Evolutionary conservation across 1,140 invertebrate species (phyloP).

Genomic region (Euschistus heros): DNA sequence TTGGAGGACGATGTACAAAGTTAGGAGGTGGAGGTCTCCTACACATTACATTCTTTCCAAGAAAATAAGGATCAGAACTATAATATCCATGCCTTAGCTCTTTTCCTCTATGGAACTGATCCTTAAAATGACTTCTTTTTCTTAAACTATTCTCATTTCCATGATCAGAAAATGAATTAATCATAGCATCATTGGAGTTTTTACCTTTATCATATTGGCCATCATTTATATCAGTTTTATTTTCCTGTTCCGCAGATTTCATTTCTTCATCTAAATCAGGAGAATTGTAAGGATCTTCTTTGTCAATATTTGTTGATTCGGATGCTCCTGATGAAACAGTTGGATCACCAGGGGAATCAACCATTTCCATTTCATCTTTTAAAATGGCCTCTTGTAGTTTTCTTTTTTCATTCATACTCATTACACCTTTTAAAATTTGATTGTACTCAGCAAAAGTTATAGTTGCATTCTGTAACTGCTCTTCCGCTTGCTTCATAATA

Average conservation of each 20-base stretch:
- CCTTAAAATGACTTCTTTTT: neutral
- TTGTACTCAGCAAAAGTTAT: constrained; percentile 71
- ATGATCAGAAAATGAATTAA: neutral
- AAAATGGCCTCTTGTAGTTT: constrained; percentile 64
- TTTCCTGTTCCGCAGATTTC: neutral
- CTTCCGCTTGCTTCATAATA: constrained; percentile 72
- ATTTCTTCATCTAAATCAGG: neutral
- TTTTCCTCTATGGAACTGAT: neutral
- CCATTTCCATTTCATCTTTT: constrained; percentile 39
- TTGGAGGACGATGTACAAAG: neutral
- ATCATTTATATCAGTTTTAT: neutral
- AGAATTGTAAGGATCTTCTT: neutral
- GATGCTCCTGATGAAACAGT: neutral
- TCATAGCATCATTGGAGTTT: neutral
- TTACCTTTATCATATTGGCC: neutral
- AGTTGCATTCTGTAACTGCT: constrained; percentile 60
- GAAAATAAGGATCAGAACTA: neutral
- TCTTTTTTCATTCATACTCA: constrained; percentile 65
- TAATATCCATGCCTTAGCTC: neutral
- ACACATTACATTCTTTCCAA: neutral
- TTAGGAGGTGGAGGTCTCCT: neutral
- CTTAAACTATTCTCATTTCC: neutral
- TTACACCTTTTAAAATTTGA: constrained; percentile 57
- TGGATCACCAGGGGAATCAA: neutral
- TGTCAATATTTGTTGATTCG: neutral